Evolutionary conservation across 2,113 vertebrate genomes (phyloP).

Genomic region (Indri indri): DNA sequence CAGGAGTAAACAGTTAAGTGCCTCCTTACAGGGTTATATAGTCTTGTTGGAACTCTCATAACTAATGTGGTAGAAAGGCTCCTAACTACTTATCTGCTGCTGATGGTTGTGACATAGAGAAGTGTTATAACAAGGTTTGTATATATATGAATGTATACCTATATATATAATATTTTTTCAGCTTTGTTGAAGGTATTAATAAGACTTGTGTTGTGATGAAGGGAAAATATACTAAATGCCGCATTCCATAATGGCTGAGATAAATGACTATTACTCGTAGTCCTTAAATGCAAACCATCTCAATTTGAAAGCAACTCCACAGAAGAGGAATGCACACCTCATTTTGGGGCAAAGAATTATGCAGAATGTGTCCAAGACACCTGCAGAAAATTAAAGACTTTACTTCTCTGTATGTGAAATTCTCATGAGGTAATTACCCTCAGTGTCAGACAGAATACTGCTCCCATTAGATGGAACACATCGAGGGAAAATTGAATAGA

Average conservation of each 20-base stretch:
- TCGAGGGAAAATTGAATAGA: conserved; percentile 79
- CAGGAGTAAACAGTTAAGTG: neutral
- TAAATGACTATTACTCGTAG: conserved; percentile 63
- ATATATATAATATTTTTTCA: neutral
- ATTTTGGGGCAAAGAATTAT: conserved; percentile 74
- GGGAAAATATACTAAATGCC: neutral
- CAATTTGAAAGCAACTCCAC: conserved; percentile 57
- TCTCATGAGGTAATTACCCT: conserved; percentile 84
- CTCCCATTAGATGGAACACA: conserved; percentile 80
- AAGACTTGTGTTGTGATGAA: conserved; percentile 1
- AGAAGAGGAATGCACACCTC: conserved; percentile 77
- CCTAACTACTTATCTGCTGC: neutral
- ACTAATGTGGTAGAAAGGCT: neutral
- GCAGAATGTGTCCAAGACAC: conserved; percentile 80
- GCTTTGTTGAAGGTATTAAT: conserved; percentile 41
- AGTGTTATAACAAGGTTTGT: neutral
- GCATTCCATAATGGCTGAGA: conserved; percentile 14
- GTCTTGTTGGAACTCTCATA: neutral
- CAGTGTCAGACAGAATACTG: conserved; percentile 78
- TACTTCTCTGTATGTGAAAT: conserved; percentile 77
- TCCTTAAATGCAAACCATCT: conserved; percentile 49
- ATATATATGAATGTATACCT: neutral
- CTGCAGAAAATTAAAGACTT: conserved; percentile 85
- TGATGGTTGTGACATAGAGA: neutral
- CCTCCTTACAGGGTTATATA: neutral